Evolutionary conservation across 2,113 vertebrate species (phyloP).

Genomic region (human): GRCh38 chr6:117344001-117344500

Average conservation of each 20-base stretch:
- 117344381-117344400: neutral
- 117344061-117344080: constrained; percentile 30
- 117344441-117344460: neutral
- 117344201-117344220: constrained; percentile 76
- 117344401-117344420: neutral
- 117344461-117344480: neutral
- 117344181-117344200: constrained; percentile 80
- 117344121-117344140: constrained; percentile 75
- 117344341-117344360: neutral
- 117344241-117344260: constrained; percentile 77
- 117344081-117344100: constrained; percentile 11
- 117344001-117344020: neutral
- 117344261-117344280: constrained; percentile 78
- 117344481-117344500: neutral
- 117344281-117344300: neutral
- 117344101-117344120: constrained; percentile 72
- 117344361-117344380: neutral
- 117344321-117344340: neutral
- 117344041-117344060: constrained; percentile 76
- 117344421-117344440: neutral
- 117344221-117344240: constrained; percentile 53
- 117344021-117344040: neutral
- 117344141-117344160: constrained; percentile 58
- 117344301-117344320: neutral
- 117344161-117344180: constrained; percentile 70